These are phyloP conservation scores for Monochamus alternatus DNA, from an alignment of 2,888 invertebrate species.

Conservation along the genomic window DNA sequence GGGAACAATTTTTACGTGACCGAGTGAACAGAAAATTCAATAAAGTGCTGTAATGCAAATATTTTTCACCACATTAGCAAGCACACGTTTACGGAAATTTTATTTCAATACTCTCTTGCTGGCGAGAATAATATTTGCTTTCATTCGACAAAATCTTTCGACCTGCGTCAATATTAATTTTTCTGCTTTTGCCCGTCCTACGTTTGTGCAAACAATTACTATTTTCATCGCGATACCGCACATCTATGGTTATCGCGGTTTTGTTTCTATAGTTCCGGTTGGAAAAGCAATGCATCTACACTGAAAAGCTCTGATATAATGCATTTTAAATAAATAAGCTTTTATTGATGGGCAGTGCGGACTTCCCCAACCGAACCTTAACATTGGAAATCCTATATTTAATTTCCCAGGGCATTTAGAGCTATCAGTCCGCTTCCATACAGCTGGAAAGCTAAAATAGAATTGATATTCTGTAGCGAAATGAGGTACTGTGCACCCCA, in stretches of 20 bases:
- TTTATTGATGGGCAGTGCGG: constrained; percentile 23
- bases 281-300: constrained; percentile 5
- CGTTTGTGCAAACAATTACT: neutral
- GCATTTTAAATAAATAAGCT: constrained; percentile 22
- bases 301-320: constrained; percentile 4
- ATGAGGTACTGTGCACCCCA: neutral
- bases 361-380: neutral
- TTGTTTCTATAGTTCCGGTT: constrained; percentile 13
- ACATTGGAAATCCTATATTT: constrained; percentile 21
- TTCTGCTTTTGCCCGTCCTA: neutral
- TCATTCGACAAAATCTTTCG: neutral
- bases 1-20: no score
- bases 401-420: constrained; percentile 14
- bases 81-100: no score
- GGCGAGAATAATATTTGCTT: neutral
- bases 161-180: neutral
- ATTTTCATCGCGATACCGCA: neutral
- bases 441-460: neutral
- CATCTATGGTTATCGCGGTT: neutral
- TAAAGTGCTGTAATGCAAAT: no score
- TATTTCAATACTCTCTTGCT: neutral
- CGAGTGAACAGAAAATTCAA: no score
- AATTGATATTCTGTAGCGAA: neutral
- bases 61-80: no score
- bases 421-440: constrained; percentile 5